Evolutionary conservation across 2,113 vertebrate genomes (phyloP).

Genomic region (Cromileptes altivelis): DNA sequence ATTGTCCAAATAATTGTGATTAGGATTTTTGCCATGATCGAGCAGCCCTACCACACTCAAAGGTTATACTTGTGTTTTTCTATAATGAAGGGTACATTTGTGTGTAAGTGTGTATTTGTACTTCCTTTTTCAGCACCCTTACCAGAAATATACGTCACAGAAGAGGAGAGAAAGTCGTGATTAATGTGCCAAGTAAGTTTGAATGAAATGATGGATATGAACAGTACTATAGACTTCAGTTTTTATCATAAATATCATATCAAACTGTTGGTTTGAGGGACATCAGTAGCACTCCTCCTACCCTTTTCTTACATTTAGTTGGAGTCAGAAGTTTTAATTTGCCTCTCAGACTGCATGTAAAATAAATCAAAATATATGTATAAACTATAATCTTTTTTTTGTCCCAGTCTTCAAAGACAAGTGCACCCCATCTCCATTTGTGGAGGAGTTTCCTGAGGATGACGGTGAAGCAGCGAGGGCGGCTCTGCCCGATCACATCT

Average conservation of each 20-base stretch:
- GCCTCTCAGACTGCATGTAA: not conserved
- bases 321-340: not conserved
- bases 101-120: not conserved
- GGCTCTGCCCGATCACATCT: conserved; percentile 92
- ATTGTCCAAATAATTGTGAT: too few species aligned
- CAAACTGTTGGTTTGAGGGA: too few species aligned
- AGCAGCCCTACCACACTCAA: too few species aligned
- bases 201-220: not conserved
- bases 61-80: not conserved
- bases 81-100: not conserved
- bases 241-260: not conserved
- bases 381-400: not conserved
- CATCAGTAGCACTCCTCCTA: too few species aligned
- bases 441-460: conserved; percentile 92
- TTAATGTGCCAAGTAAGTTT: conserved; percentile 96
- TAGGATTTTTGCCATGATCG: too few species aligned
- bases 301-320: not conserved
- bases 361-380: not conserved
- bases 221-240: not conserved
- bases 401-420: conserved; percentile 94
- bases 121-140: conserved; percentile 87
- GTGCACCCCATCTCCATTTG: conserved; percentile 91
- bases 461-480: conserved; percentile 90
- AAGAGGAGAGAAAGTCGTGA: conserved; percentile 96
- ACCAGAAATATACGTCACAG: conserved; percentile 97